Conservation (phyloP, 2,113 vertebrate species). For the Anas platyrhynchos region DNA sequence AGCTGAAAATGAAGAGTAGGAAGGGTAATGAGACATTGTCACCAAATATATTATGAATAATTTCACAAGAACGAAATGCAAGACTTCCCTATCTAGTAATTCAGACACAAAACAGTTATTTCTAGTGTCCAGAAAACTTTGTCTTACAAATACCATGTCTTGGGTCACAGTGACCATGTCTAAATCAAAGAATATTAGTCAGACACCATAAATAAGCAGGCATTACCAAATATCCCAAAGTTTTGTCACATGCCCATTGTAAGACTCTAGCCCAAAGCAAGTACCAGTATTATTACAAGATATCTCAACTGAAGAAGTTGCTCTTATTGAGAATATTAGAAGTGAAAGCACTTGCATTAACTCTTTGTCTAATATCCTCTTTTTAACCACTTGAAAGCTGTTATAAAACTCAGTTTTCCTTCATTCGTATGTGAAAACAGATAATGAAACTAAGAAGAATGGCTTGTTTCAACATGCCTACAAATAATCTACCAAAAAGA, state of each 20-base stretch:
- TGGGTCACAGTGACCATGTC: not conserved
- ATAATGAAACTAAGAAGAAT: not conserved
- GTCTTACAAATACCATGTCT: not conserved
- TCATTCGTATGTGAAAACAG: not conserved
- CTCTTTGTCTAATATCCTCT: not conserved
- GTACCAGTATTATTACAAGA: not conserved
- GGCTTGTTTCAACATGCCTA: not conserved
- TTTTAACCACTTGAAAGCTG: not conserved
- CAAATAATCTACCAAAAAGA: not conserved
- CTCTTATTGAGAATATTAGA: not conserved
- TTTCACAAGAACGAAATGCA: not conserved
- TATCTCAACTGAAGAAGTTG: not conserved
- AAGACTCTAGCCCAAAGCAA: not conserved
- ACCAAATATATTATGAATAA: not conserved
- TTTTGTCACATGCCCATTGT: not conserved
- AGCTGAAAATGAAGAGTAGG: not conserved
- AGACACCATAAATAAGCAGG: not conserved
- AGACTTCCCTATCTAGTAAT: not conserved
- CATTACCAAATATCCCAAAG: not conserved
- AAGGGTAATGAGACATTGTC: not conserved
- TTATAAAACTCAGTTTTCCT: not conserved
- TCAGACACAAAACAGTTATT: not conserved
- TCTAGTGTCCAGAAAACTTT: not conserved
- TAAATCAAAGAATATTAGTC: not conserved
- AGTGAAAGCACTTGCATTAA: not conserved